phyloP scores from a whole-genome alignment of 2,797 vertebrate genomes.

The Moxostoma hubbsi region DNA sequence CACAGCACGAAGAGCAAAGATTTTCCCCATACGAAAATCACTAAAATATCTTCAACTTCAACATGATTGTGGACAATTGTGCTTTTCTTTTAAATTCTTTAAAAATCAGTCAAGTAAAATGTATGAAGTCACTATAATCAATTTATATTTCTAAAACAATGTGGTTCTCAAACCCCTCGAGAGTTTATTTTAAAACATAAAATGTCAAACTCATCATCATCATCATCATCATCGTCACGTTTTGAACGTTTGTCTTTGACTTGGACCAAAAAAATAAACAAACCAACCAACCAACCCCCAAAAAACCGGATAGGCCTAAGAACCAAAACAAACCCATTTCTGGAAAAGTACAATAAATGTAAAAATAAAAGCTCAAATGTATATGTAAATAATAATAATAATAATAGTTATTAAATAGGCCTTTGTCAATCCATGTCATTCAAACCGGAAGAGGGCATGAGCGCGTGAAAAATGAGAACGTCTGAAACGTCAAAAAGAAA shows the following conservation, averaged over 20 bases:
- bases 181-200: no score
- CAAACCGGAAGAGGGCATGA: conserved; percentile 1
- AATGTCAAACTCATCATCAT: no score
- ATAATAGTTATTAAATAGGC: no score
- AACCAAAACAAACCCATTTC: neutral
- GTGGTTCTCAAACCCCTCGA: neutral
- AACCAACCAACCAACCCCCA: no score
- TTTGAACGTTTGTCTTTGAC: conserved; percentile 1
- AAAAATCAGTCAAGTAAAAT: neutral
- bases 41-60: conserved; percentile 24
- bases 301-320: neutral
- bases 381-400: neutral
- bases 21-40: conserved; percentile 18
- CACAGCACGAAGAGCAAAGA: neutral
- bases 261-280: neutral
- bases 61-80: neutral
- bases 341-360: no score
- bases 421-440: conserved; percentile 11
- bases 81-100: neutral
- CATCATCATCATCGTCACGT: neutral
- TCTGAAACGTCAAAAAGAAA: conserved; percentile 36
- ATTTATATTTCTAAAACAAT: neutral
- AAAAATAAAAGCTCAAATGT: no score
- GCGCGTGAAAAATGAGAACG: conserved; percentile 43
- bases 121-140: neutral